Evolutionary conservation across 2,797 vertebrate genomes (phyloP), one percentile per base, ranked within the genome.

Genomic region (Hypotaenidia philippensis): DNA sequence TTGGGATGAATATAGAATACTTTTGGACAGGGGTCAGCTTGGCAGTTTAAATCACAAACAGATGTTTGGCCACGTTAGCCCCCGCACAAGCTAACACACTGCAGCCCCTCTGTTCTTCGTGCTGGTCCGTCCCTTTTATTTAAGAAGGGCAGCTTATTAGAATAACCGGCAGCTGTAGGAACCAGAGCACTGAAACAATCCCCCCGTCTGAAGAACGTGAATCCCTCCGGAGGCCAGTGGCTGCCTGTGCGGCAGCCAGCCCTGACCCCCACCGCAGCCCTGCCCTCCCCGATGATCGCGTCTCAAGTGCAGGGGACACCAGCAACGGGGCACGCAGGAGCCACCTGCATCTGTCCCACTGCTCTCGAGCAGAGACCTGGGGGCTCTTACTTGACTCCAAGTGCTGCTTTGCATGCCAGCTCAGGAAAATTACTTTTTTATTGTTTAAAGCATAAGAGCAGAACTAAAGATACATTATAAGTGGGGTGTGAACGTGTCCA

Each of bases 41-140:
- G 27, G 20, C 36, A 34, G 70, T 70, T 82, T 83, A 96, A 96
- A 97, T 95, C 93, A 85, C 83, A 83, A 94, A 68, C 97, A 98
- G 96, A 94, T 94, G 97, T 85, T 94, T 81, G 88, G 92, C 95
- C 85, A 75, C 17, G 0, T 83, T 85, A 66, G 65, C 25, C 45
- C 55, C 31, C 14, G 83, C 49, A 16, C 78, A 87, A 85, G 91
- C 92, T 78, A 86, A 89, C 64, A 80, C 41, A 70, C 52, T n/a
- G 1, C 69, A 95, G 84, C 44, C 16, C 71, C 71, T 84, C 89
- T 88, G 74, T 65, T 90, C 83, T 83, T 68, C 56, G 79, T 94
- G 92, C 74, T 32, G 72, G 60, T 53, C 89, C 1, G 0, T 65
- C 56, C 32, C 32, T 87, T 79, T 75, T 78, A 64, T 89, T 83